Percentiles rank a stretch among this genome's conserved stretches.
These are phyloP conservation scores for Periphyllus acericola DNA, from an alignment of 2,888 invertebrate genomes.

Conservation along the genomic window DNA sequence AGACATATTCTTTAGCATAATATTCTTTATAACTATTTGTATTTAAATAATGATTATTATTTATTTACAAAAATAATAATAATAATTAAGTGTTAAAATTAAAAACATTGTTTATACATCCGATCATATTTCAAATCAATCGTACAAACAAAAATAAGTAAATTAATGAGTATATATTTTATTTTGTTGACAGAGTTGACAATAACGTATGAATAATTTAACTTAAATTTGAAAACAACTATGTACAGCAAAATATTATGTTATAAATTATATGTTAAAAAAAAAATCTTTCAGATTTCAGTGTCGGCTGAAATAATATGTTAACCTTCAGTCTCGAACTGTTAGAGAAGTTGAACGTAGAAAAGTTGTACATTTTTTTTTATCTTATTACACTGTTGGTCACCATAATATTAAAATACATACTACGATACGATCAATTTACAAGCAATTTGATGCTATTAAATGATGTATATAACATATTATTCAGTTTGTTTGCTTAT, in stretches of 20 bases:
- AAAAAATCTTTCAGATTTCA: background rate
- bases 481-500: too few species aligned
- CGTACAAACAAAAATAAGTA: background rate
- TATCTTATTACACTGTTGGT: background rate
- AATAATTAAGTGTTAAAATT: too few species aligned
- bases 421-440: too few species aligned
- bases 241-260: background rate
- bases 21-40: background rate
- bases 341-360: background rate
- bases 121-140: background rate
- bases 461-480: too few species aligned
- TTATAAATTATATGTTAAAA: background rate
- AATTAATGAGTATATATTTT: background rate
- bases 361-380: background rate
- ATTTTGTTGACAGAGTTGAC: background rate
- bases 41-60: background rate
- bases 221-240: background rate
- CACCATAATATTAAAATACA: too few species aligned
- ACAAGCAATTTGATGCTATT: too few species aligned
- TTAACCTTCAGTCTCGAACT: background rate
- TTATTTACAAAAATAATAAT: too few species aligned
- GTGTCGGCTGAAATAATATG: background rate
- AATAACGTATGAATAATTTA: background rate
- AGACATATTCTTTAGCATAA: background rate
- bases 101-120: background rate